Conservation (phyloP, 2,888 invertebrate species). For the Euclidia mi region DNA sequence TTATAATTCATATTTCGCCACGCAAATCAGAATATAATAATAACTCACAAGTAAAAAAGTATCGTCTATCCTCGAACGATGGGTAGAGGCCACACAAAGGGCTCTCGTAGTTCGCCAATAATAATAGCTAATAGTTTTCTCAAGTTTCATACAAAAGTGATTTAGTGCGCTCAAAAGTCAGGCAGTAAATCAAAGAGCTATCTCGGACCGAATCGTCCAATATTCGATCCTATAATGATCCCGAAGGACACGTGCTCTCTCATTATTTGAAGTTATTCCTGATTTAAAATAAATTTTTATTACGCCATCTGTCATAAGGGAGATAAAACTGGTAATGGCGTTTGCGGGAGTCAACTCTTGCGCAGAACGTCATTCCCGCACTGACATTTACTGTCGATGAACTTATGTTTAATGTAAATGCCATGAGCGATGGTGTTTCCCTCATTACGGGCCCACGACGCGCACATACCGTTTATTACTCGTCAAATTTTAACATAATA, state of each 20-base stretch:
- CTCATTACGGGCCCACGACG: conserved; percentile 73
- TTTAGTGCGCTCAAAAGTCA: conserved; percentile 87
- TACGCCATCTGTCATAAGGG: conserved; percentile 86
- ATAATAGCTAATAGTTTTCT: conserved; percentile 89
- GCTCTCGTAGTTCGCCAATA: conserved; percentile 82
- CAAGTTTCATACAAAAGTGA: conserved; percentile 87
- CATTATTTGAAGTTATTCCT: conserved; percentile 83
- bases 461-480: conserved; percentile 76
- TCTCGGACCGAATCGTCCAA: conserved; percentile 74
- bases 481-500: conserved; percentile 77
- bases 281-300: conserved; percentile 89
- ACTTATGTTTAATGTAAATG: conserved; percentile 80
- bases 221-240: conserved; percentile 75
- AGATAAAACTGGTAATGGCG: conserved; percentile 82
- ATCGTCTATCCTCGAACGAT: conserved; percentile 61
- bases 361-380: conserved; percentile 69
- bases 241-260: conserved; percentile 83
- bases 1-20: conserved; percentile 75
- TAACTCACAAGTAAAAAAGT: conserved; percentile 75
- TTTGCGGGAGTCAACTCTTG: conserved; percentile 74
- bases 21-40: conserved; percentile 77
- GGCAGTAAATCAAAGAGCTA: conserved; percentile 85
- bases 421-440: conserved; percentile 69
- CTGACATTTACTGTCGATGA: conserved; percentile 85
- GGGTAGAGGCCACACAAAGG: conserved; percentile 75